Base-by-base conservation (phyloP, 2,888 invertebrate genomes). In the Tenthredo livida region DNA sequence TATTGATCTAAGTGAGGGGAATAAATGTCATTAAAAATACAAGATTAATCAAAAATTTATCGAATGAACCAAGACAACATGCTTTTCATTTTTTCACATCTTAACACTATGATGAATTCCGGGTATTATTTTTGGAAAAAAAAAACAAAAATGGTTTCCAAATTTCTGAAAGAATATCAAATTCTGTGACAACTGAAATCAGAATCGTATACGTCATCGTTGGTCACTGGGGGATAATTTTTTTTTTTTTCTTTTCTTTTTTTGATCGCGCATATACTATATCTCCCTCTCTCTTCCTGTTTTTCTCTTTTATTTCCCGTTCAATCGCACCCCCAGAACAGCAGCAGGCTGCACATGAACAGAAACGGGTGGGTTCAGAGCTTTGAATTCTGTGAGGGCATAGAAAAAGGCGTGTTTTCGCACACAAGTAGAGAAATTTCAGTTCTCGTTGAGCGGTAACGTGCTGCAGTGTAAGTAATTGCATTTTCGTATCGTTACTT, bases 1-100 rank as follows among this genome's bases (percentile, higher is more conserved):
- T 77, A 75, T 75, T 75, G 75, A 77, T 29, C n/a, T 33, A 77
- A 54, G 25, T 33, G 33, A 54, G 33, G 29, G 54, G n/a, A 54
- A 73, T n/a, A 43, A 73, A 10, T 25, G 29, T 3, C 12, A 17
- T 29, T 0, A 54, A 7, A 50, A 29, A 77, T n/a, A n/a, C n/a
- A n/a, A n/a, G n/a, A n/a, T n/a, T n/a, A n/a, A n/a, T n/a, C n/a
- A n/a, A n/a, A n/a, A n/a, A n/a, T n/a, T n/a, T n/a, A n/a, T n/a
- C n/a, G n/a, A n/a, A n/a, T n/a, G n/a, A n/a, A n/a, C n/a, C n/a
- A n/a, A n/a, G n/a, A n/a, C n/a, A n/a, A n/a, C n/a, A n/a, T n/a
- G n/a, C n/a, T n/a, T n/a, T n/a, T n/a, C n/a, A n/a, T n/a, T n/a
- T n/a, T n/a, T n/a, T n/a, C n/a, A n/a, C n/a, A n/a, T n/a, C n/a